Percentiles rank a stretch among this genome's conserved stretches.
phyloP scores from a whole-genome alignment of 2,888 invertebrate genomes.

The Tortrix viridana region DNA sequence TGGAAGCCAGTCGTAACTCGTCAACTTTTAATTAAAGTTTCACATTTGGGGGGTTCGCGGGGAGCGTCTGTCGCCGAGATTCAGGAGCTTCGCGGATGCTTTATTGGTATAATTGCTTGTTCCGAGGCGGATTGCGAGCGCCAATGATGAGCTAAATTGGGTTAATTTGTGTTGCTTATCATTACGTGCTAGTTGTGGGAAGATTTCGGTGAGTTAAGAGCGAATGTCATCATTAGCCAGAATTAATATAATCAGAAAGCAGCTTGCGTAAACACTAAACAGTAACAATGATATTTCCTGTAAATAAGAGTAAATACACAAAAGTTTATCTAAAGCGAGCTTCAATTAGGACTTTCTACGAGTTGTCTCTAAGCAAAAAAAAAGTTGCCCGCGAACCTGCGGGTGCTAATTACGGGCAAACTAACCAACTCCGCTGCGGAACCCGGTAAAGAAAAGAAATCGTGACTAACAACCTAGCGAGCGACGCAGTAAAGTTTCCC shows the following conservation, averaged over 20 bases:
- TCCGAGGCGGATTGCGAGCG: constrained; percentile 30
- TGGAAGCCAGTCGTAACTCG: constrained; percentile 51
- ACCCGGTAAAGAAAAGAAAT: constrained; percentile 31
- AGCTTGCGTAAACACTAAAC: not conserved
- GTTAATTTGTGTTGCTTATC: constrained; percentile 23
- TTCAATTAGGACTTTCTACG: not conserved
- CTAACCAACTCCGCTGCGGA: constrained; percentile 28
- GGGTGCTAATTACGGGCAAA: constrained; percentile 26
- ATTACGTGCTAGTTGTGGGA: not conserved
- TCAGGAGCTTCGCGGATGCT: constrained; percentile 18
- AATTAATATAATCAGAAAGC: not conserved
- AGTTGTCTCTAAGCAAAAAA: constrained; percentile 6
- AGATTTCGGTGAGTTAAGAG: not conserved
- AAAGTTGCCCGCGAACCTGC: constrained; percentile 4
- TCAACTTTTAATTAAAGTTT: constrained; percentile 72
- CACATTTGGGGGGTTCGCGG: constrained; percentile 40
- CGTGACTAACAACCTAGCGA: constrained; percentile 40
- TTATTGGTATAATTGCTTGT: constrained; percentile 37
- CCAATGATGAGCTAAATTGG: constrained; percentile 29
- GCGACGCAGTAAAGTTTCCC: constrained; percentile 45
- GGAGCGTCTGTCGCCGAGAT: constrained; percentile 2
- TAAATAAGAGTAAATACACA: not conserved
- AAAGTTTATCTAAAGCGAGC: not conserved
- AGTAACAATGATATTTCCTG: not conserved
- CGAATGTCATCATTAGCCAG: not conserved